Conservation (phyloP, 2,113 vertebrate genomes). For the Mesembrinibis cayennensis region DNA sequence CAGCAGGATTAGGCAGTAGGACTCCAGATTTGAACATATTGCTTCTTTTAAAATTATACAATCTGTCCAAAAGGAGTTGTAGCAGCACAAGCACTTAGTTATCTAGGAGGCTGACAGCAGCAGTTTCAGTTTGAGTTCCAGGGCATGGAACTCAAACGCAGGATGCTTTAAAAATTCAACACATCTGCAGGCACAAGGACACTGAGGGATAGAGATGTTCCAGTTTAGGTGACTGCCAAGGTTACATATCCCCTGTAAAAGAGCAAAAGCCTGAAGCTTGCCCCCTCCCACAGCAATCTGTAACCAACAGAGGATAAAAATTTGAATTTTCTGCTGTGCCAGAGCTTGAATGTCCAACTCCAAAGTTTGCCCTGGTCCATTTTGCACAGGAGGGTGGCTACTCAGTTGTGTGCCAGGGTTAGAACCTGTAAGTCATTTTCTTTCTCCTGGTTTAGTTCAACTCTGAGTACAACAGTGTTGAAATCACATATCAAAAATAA, state of each 20-base stretch:
- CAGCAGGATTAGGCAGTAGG: neutral
- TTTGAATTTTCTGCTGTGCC: neutral
- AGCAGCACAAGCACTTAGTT: neutral
- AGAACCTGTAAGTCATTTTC: neutral
- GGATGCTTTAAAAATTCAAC: conserved; percentile 10
- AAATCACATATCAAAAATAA: neutral
- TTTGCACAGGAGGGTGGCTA: neutral
- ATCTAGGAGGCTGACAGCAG: neutral
- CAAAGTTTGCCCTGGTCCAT: neutral
- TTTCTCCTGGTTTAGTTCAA: neutral
- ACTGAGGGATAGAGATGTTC: neutral
- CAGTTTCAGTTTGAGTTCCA: neutral
- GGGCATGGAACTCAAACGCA: neutral
- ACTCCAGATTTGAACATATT: neutral
- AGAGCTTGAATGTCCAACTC: neutral
- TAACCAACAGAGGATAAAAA: neutral
- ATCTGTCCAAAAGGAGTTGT: neutral
- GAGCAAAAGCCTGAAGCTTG: neutral
- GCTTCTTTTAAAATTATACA: neutral
- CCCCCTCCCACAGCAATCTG: neutral
- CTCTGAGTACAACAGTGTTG: neutral
- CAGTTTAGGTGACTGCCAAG: neutral
- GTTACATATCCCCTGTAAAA: neutral
- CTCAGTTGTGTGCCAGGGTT: neutral
- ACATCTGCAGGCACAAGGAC: neutral